phyloP scores from a whole-genome alignment of 2,888 invertebrate species.

The Morpho helenor region DNA sequence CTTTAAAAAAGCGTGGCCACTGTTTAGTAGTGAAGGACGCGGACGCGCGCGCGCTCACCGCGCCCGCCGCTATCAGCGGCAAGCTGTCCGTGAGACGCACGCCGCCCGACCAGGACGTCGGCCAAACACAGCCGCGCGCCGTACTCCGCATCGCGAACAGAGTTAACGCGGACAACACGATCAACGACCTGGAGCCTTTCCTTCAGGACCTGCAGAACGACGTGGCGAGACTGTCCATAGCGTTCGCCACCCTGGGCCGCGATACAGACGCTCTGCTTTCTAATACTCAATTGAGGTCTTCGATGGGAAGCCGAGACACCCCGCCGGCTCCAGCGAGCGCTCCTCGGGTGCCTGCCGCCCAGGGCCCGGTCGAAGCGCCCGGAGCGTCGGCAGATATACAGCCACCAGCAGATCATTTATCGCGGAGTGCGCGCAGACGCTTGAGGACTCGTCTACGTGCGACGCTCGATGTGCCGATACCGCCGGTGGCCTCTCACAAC shows the following conservation, averaged over 20 bases:
- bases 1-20: slow-evolving; percentile 63
- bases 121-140: slow-evolving; percentile 56
- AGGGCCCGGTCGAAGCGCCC: background rate
- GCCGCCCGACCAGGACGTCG: slow-evolving; percentile 46
- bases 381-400: background rate
- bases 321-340: background rate
- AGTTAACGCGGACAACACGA: slow-evolving; percentile 29
- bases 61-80: slow-evolving; percentile 48
- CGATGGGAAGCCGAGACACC: slow-evolving; percentile 3
- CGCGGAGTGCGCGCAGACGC: background rate
- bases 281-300: slow-evolving; percentile 43
- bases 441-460: background rate
- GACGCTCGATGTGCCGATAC: background rate
- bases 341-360: background rate
- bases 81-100: slow-evolving; percentile 58
- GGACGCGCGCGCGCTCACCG: slow-evolving; percentile 54
- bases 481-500: background rate
- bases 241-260: slow-evolving; percentile 56
- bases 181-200: slow-evolving; percentile 49
- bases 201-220: slow-evolving; percentile 58
- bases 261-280: slow-evolving; percentile 51
- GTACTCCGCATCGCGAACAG: slow-evolving; percentile 65
- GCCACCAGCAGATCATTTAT: background rate
- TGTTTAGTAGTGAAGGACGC: slow-evolving; percentile 51
- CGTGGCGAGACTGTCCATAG: slow-evolving; percentile 55